Percentiles rank a stretch among this genome's conserved stretches.
Conservation (phyloP, 2,113 vertebrate species). For the Nanorana parkeri region DNA sequence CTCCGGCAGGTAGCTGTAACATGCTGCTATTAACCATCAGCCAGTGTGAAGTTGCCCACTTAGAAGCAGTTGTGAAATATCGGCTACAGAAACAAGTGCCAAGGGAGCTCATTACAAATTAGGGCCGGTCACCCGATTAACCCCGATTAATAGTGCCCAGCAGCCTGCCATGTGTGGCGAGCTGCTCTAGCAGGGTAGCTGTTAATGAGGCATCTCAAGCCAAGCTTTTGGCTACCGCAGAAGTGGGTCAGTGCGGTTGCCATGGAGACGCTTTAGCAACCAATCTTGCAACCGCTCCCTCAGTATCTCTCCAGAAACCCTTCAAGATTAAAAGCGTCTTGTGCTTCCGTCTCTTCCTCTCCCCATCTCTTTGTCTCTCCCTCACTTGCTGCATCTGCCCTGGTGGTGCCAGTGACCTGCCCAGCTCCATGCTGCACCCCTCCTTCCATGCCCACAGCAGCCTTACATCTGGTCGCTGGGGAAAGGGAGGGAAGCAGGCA, state of each 20-base stretch:
- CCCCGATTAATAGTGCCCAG: background rate
- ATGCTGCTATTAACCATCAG: no score
- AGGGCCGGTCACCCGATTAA: background rate
- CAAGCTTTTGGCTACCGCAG: constrained; percentile 69
- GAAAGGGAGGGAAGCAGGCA: constrained; percentile 39
- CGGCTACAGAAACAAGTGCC: background rate
- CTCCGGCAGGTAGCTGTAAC: no score
- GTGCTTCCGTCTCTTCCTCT: constrained; percentile 33
- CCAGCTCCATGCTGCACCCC: constrained; percentile 22
- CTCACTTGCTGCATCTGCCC: constrained; percentile 53
- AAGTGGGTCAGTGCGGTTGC: constrained; percentile 82
- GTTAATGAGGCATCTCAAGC: constrained; percentile 49
- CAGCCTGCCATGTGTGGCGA: background rate
- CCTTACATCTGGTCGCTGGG: constrained; percentile 39
- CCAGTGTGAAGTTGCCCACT: no score
- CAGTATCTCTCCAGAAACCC: constrained; percentile 67
- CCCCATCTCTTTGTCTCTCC: constrained; percentile 56
- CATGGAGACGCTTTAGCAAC: constrained; percentile 77
- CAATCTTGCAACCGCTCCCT: constrained; percentile 63
- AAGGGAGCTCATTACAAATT: background rate
- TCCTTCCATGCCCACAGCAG: constrained; percentile 32
- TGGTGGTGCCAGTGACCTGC: constrained; percentile 43
- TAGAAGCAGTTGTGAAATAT: no score
- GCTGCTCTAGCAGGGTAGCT: constrained; percentile 4
- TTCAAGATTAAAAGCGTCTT: constrained; percentile 59